A percentile compares a stretch with the other conserved stretches of the same genome.
phyloP scores from a whole-genome alignment of 2,888 invertebrate genomes.

The Sarcophaga variegata region DNA sequence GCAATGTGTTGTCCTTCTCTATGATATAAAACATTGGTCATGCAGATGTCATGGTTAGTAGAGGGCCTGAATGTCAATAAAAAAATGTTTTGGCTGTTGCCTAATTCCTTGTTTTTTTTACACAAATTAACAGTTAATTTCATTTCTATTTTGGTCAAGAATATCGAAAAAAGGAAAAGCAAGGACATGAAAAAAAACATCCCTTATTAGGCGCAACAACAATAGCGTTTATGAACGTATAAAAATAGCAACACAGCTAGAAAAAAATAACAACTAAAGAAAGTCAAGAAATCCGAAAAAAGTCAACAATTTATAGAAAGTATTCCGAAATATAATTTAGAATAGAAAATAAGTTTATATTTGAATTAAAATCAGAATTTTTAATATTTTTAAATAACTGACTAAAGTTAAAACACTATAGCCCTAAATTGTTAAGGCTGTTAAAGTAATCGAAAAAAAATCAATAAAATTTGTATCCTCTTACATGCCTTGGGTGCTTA shows the following conservation, averaged over 20 bases:
- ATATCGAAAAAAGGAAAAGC: slow-evolving; percentile 40
- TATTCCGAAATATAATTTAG: not conserved
- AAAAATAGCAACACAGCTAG: slow-evolving; percentile 26
- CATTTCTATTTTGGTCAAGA: slow-evolving; percentile 59
- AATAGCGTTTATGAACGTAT: not conserved
- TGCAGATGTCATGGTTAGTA: not conserved
- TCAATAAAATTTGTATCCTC: no score
- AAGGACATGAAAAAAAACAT: slow-evolving; percentile 27
- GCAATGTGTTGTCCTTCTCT: no score
- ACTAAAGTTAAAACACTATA: no score
- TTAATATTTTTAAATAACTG: no score
- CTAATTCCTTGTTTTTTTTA: not conserved
- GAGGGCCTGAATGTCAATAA: slow-evolving; percentile 32
- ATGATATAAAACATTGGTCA: not conserved
- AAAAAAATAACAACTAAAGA: slow-evolving; percentile 10
- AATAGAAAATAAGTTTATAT: no score
- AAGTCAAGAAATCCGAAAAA: not conserved
- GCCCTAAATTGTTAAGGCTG: no score
- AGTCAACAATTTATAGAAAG: not conserved
- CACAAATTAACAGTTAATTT: slow-evolving; percentile 48
- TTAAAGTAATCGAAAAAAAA: no score
- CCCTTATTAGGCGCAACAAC: slow-evolving; percentile 23
- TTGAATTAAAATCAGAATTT: no score
- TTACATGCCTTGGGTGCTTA: no score
- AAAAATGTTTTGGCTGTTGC: not conserved